Evolutionary conservation across 2,113 vertebrate species (phyloP), one percentile per base, ranked within the genome.

Genomic region (Seriola aureovittata): DNA sequence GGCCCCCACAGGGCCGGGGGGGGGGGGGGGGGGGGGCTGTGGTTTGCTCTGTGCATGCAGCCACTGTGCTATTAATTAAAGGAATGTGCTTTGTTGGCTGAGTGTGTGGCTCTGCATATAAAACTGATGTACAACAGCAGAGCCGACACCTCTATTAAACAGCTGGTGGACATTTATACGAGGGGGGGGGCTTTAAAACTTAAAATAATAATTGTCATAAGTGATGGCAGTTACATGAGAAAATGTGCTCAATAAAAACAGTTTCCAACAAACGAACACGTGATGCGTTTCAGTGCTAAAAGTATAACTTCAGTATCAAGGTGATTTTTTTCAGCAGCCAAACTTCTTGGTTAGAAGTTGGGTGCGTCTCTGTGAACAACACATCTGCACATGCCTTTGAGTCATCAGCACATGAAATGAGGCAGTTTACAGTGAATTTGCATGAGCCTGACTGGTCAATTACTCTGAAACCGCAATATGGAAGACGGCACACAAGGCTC

Each of bases 11-110:
- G 79, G 60, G 70, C 71, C 80, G 64, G 59, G 59, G 40, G 38
- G 38, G 71, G 17, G 23, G 64, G 59, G 59, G 40, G 64, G 59
- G 59, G 40, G 38, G 38, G 71, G 17, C 77, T 90, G 88, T 42
- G 88, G 88, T 91, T 90, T 90, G 58, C 85, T 73, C 84, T 80
- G 88, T 89, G 81, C 87, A 80, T 89, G 89, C 85, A 88, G 82
- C 86, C 90, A 89, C 91, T 84, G 65, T 86, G 92, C 85, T 83
- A 87, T 93, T 94, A 94, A 95, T 94, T 93, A 93, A 85, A 93
- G 81, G 75, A 94, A 93, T 91, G 88, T 91, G 92, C 86, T 90
- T 92, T 89, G 90, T 87, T 94, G 90, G 93, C 90, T 5, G 75
- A 91, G 89, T 92, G 85, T 93, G 92, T 89, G 90, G 88, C 77